These are phyloP conservation scores for Thera britannica DNA, from an alignment of 2,888 invertebrate genomes.

Conservation along the genomic window DNA sequence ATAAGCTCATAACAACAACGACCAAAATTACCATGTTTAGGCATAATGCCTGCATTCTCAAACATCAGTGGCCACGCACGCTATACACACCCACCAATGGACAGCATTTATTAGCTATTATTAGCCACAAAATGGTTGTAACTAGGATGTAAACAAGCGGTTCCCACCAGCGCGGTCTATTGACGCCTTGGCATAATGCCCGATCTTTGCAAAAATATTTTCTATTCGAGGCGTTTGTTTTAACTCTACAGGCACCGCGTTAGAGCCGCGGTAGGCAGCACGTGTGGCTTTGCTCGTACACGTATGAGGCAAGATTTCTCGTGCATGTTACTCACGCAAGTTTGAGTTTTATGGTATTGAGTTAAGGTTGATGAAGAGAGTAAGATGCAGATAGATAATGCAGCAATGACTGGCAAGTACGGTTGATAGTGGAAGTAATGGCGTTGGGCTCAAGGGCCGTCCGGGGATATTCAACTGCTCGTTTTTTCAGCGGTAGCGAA, in stretches of 20 bases:
- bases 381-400: conserved; percentile 34
- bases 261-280: conserved; percentile 22
- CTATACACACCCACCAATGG: conserved; percentile 31
- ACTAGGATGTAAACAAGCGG: conserved; percentile 54
- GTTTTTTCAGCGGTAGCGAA: conserved; percentile 33
- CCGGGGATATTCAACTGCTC: conserved; percentile 47
- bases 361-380: conserved; percentile 14
- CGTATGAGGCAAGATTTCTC: conserved; percentile 22
- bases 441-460: conserved; percentile 50
- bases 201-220: conserved; percentile 28
- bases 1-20: conserved; percentile 5
- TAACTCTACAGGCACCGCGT: conserved; percentile 17
- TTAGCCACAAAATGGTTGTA: conserved; percentile 47
- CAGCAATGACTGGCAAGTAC: conserved; percentile 44
- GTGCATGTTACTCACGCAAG: conserved; percentile 10
- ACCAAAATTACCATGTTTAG: conserved; percentile 6
- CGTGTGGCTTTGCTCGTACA: conserved; percentile 12
- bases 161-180: conserved; percentile 50
- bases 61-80: conserved; percentile 21
- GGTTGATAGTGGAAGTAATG: conserved; percentile 51
- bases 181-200: conserved; percentile 54
- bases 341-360: conserved; percentile 7
- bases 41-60: conserved; percentile 14
- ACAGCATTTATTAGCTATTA: conserved; percentile 41
- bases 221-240: not conserved